Conservation (phyloP, 2,797 vertebrate species). For the Anguilla obscura region DNA sequence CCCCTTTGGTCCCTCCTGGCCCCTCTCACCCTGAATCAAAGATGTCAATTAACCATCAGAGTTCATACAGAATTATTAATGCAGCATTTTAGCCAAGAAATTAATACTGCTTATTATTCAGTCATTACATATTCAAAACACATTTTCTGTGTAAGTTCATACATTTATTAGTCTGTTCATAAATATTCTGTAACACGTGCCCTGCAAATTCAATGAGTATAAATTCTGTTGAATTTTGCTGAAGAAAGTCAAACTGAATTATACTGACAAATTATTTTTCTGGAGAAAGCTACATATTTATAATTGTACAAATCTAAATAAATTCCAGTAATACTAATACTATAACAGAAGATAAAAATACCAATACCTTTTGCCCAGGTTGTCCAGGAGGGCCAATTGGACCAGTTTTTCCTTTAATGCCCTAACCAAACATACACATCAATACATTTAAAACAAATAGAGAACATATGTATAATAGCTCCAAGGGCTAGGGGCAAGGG, state of each 20-base stretch:
- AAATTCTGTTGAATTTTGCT: not conserved
- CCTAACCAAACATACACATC: constrained; percentile 55
- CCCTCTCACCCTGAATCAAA: constrained; percentile 64
- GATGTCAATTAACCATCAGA: constrained; percentile 29
- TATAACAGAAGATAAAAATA: not conserved
- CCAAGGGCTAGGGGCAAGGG: not conserved
- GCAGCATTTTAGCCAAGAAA: not conserved
- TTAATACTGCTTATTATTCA: not conserved
- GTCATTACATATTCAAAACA: not conserved
- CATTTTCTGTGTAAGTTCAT: not conserved
- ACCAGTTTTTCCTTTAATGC: constrained; percentile 65
- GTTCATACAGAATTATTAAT: not conserved
- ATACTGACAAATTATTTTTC: no score
- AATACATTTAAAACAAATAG: not conserved
- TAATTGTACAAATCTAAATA: not conserved
- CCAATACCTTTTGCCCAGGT: constrained; percentile 65
- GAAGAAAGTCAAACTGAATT: not conserved
- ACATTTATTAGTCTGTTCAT: not conserved
- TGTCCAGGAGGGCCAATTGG: constrained; percentile 51
- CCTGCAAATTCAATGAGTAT: not conserved
- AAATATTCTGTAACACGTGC: not conserved
- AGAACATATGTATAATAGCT: not conserved
- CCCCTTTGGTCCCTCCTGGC: constrained; percentile 62
- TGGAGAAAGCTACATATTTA: no score
- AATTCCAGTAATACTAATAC: not conserved